Percentiles rank a stretch among this genome's conserved stretches.
phyloP scores from a whole-genome alignment of 2,113 vertebrate species.

The Neopipo cinnamomea region DNA sequence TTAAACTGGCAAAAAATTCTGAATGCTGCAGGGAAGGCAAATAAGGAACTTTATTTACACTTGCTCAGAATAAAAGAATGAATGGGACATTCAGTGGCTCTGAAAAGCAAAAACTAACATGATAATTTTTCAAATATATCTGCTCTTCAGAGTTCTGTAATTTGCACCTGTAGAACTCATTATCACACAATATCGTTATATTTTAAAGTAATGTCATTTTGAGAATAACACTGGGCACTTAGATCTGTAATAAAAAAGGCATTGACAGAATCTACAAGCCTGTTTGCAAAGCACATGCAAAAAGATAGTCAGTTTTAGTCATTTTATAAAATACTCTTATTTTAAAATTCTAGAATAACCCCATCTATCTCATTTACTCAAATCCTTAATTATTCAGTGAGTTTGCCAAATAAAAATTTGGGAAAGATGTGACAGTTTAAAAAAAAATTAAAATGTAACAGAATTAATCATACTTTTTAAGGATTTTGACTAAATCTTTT shows the following conservation, averaged over 20 bases:
- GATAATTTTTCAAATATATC: neutral
- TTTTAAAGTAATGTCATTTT: neutral
- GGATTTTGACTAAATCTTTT: neutral
- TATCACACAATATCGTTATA: neutral
- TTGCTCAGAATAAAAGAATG: constrained; percentile 4
- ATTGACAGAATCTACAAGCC: neutral
- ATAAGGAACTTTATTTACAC: constrained; percentile 37
- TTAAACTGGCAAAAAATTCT: neutral
- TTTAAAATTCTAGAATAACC: neutral
- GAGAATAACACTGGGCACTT: neutral
- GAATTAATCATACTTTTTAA: neutral
- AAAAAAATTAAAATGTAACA: neutral
- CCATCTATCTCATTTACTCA: neutral
- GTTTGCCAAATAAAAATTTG: neutral
- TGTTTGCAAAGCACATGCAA: neutral
- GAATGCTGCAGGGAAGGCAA: neutral
- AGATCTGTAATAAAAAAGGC: neutral
- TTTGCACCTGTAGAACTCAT: constrained; percentile 1
- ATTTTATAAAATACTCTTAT: neutral
- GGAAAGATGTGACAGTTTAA: neutral
- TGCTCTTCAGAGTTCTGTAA: neutral
- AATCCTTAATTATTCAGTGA: neutral
- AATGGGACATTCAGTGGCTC: neutral
- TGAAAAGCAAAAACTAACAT: neutral
- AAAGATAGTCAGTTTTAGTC: neutral